These are phyloP conservation scores for Urocyon cinereoargenteus DNA, from an alignment of 2,797 vertebrate species.

Conservation along the genomic window DNA sequence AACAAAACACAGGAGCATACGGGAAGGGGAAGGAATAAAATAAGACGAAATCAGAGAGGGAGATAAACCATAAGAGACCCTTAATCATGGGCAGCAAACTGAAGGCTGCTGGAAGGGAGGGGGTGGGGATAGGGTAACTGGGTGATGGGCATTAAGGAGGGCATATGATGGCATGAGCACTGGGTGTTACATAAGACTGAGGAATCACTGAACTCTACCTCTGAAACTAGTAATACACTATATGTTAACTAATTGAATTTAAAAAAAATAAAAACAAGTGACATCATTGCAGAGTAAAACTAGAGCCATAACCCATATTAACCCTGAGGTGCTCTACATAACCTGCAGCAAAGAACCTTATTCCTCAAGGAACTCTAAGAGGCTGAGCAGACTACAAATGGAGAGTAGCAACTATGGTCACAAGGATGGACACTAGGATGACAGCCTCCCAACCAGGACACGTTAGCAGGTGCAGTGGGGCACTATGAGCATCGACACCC, in stretches of 20 bases:
- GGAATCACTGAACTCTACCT: not conserved
- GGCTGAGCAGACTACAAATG: fast-evolving
- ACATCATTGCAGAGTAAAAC: not conserved
- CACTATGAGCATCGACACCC: fast-evolving
- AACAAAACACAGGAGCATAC: not conserved
- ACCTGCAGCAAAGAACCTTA: not conserved
- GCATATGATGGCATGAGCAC: not conserved
- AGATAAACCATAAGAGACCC: not conserved
- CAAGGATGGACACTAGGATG: fast-evolving
- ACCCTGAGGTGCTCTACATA: not conserved
- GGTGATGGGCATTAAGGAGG: not conserved
- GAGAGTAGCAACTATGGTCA: fast-evolving
- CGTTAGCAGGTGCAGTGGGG: not conserved
- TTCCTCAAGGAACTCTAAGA: not conserved
- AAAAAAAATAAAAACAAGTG: not conserved
- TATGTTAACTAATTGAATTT: not conserved
- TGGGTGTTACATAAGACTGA: not conserved
- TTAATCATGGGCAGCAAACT: not conserved
- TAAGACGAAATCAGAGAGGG: not conserved
- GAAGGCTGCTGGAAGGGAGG: not conserved
- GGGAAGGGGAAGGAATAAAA: not conserved
- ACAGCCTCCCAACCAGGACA: not conserved
- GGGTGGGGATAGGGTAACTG: not conserved
- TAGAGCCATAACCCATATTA: not conserved
- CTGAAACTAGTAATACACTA: not conserved